A percentile compares a stretch with the other conserved stretches of the same genome.
These are phyloP conservation scores for Solenopsis fugax DNA, from an alignment of 1,140 invertebrate species.

Conservation along the genomic window DNA sequence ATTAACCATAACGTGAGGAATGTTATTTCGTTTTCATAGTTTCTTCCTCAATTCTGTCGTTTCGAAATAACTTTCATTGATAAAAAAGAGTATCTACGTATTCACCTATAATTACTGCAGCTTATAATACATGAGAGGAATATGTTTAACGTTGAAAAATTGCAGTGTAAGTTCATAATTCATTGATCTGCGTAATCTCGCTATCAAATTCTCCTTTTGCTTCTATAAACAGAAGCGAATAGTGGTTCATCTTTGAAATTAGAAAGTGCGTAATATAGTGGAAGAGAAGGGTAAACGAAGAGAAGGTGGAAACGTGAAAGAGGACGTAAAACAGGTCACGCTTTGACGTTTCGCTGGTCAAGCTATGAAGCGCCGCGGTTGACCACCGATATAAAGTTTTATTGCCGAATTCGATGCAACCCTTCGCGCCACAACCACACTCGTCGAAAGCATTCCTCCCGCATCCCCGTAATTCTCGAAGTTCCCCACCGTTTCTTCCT, in stretches of 20 bases:
- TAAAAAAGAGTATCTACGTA: neutral
- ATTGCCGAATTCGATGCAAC: constrained; percentile 61
- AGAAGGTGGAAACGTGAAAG: neutral
- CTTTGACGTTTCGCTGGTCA: constrained; percentile 48
- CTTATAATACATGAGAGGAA: neutral
- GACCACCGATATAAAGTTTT: constrained; percentile 67
- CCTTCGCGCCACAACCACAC: neutral
- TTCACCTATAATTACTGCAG: neutral
- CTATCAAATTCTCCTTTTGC: neutral
- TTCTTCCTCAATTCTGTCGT: neutral
- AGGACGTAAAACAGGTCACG: neutral
- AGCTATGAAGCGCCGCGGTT: constrained; percentile 26
- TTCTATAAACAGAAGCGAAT: neutral
- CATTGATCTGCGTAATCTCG: neutral
- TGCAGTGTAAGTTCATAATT: neutral
- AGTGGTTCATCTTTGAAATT: constrained; percentile 25
- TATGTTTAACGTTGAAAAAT: neutral
- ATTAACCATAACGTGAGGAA: neutral
- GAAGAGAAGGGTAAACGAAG: neutral
- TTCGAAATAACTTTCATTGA: neutral
- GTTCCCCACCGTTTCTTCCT: constrained; percentile 22
- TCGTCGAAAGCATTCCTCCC: constrained; percentile 4
- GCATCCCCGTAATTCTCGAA: neutral
- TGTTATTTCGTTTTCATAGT: neutral
- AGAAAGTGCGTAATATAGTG: neutral